phyloP scores from a whole-genome alignment of 2,113 vertebrate genomes.

The Lipotes vexillifer region DNA sequence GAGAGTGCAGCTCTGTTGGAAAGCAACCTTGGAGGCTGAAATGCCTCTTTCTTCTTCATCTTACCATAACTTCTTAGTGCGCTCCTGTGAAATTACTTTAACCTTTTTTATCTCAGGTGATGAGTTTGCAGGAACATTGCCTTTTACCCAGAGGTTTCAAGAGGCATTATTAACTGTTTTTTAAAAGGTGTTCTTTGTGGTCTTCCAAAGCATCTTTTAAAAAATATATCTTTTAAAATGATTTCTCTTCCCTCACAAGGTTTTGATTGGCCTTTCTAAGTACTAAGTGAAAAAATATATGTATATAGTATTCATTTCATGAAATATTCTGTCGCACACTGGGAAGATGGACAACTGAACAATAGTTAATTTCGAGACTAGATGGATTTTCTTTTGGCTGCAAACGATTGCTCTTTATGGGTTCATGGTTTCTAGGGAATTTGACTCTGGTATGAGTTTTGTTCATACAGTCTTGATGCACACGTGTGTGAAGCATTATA shows the following conservation, averaged over 20 bases:
- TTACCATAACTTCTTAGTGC: neutral
- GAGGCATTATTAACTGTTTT: neutral
- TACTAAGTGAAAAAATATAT: neutral
- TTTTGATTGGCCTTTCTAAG: neutral
- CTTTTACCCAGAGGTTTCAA: neutral
- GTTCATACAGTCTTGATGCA: slow-evolving; percentile 8
- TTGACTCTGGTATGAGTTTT: slow-evolving; percentile 11
- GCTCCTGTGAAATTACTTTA: slow-evolving; percentile 31
- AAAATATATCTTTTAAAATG: neutral
- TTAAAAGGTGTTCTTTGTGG: neutral
- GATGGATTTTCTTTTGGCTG: slow-evolving; percentile 37
- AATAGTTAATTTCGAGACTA: slow-evolving; percentile 14
- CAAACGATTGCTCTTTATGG: neutral
- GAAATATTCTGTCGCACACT: neutral
- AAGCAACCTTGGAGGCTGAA: neutral
- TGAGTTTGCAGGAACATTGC: slow-evolving; percentile 42
- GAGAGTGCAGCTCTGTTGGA: slow-evolving; percentile 15
- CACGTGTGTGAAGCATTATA: slow-evolving; percentile 31
- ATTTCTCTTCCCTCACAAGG: neutral
- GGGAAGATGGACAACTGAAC: neutral
- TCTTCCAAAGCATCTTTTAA: neutral
- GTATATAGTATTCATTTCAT: neutral
- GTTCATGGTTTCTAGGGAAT: slow-evolving; percentile 26
- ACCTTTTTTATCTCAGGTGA: slow-evolving; percentile 39
- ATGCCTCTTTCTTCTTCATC: slow-evolving; percentile 29